Percentiles rank a stretch among this genome's conserved stretches.
These are phyloP conservation scores for Smittia sp. DNA, from an alignment of 2,888 invertebrate species.

Conservation along the genomic window DNA sequence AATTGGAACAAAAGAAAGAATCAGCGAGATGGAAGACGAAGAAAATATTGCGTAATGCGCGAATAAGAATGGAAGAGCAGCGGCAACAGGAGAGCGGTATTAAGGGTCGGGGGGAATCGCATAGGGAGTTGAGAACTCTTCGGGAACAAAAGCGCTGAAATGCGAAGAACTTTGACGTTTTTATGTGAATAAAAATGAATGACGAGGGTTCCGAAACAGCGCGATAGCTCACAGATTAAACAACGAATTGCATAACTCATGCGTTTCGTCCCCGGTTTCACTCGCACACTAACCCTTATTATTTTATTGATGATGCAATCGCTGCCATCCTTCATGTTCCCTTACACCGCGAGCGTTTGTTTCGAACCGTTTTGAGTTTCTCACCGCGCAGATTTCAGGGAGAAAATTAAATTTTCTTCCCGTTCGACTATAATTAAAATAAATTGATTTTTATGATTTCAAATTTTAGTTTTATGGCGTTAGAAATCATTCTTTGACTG, in stretches of 20 bases:
- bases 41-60: slow-evolving; percentile 21
- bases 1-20: slow-evolving; percentile 18
- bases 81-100: neutral
- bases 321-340: neutral
- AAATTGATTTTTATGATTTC: slow-evolving; percentile 4
- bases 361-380: neutral
- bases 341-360: neutral
- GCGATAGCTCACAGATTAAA: neutral
- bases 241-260: slow-evolving; percentile 4
- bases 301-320: slow-evolving; percentile 19
- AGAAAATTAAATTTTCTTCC: neutral
- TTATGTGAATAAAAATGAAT: neutral
- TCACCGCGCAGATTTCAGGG: neutral
- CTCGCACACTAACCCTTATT: neutral
- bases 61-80: neutral
- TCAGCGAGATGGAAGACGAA: slow-evolving; percentile 7
- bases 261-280: neutral
- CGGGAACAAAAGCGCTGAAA: neutral
- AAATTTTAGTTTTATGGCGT: neutral
- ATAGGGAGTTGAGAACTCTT: slow-evolving; percentile 6
- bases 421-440: slow-evolving; percentile 9
- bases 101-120: neutral
- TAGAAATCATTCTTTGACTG: neutral
- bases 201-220: neutral
- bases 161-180: neutral